phyloP scores from a whole-genome alignment of 1,140 invertebrate genomes.

The Drosophila eugracilis region DNA sequence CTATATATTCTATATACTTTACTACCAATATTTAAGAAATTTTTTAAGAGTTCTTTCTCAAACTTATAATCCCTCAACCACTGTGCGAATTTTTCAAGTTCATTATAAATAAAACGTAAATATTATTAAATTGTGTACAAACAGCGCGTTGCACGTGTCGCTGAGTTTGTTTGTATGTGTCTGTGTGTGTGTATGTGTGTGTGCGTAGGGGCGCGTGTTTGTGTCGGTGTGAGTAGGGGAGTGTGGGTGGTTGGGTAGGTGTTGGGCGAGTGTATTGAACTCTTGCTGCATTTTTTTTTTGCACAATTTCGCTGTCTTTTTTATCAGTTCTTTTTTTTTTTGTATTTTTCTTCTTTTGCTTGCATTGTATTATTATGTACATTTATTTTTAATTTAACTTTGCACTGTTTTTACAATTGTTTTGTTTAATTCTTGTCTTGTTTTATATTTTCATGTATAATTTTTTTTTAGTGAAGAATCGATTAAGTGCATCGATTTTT shows the following conservation, averaged over 20 bases:
- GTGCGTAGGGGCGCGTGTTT: conserved; percentile 44
- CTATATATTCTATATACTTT: no score
- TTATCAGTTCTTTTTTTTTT: conserved; percentile 41
- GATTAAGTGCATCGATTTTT: conserved; percentile 28
- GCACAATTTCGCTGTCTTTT: conserved; percentile 60
- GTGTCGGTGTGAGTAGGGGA: conserved; percentile 32
- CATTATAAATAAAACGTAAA: conserved; percentile 81
- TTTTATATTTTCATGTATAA: conserved; percentile 11
- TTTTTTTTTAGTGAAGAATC: conserved; percentile 5
- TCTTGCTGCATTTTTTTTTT: conserved; percentile 79
- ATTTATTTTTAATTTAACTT: conserved; percentile 34
- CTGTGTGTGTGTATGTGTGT: conserved; percentile 7
- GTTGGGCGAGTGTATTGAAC: conserved; percentile 74
- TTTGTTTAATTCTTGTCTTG: conserved; percentile 17
- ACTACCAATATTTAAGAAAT: no score
- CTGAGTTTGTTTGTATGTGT: conserved; percentile 8
- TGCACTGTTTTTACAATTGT: conserved; percentile 61
- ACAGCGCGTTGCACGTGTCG: conserved; percentile 54
- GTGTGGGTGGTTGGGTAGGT: conserved; percentile 41
- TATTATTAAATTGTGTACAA: conserved; percentile 80
- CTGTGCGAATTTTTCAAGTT: conserved; percentile 69
- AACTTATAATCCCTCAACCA: conserved; percentile 27
- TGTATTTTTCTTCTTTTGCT: conserved; percentile 16
- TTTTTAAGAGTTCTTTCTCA: neutral
- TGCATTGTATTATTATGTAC: conserved; percentile 28